Evolutionary conservation across 2,888 invertebrate genomes (phyloP), one percentile per base, ranked within the genome.

Genomic region (Heliconius hortense): DNA sequence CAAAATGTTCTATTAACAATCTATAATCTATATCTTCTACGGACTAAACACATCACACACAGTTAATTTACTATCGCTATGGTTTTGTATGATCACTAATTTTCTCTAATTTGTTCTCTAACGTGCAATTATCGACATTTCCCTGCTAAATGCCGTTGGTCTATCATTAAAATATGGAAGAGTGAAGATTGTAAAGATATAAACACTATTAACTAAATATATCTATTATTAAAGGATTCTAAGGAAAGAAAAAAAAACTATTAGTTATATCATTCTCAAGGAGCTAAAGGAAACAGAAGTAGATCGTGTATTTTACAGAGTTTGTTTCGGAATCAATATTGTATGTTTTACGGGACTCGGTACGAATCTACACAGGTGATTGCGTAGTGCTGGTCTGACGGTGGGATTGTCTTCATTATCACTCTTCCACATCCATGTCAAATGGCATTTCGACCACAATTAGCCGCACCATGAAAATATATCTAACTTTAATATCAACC

Each of bases 371-470:
- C 67, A 80, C 68, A 74, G 77, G 78, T 78, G 85, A 86, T 87
- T 83, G 85, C 85, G 84, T 82, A 85, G 86, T 84, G 85, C 83
- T 82, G 80, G 76, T 76, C 75, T 76, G 78, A 79, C 80, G 79
- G 81, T 76, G 72, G 79, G 81, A 4, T 79, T 82, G 80, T 81
- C 81, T 82, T 83, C 76, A 76, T 74, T 77, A 91, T 93, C 93
- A 93, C 94, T 94, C 94, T 94, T 94, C 94, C 94, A 94, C 94
- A 93, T 94, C 92, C 88, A 88, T 87, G 85, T 84, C 87, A 87
- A 89, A 88, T 87, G 81, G 88, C 86, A 88, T 84, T 88, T 86
- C 83, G 87, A 87, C 84, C 90, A 91, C 90, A 88, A 88, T 85
- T 88, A 89, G 90, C 91, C 89, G 84, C 89, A 87, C 90, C 88